phyloP scores from a whole-genome alignment of 2,113 vertebrate species.

The Oophaga pumilio region DNA sequence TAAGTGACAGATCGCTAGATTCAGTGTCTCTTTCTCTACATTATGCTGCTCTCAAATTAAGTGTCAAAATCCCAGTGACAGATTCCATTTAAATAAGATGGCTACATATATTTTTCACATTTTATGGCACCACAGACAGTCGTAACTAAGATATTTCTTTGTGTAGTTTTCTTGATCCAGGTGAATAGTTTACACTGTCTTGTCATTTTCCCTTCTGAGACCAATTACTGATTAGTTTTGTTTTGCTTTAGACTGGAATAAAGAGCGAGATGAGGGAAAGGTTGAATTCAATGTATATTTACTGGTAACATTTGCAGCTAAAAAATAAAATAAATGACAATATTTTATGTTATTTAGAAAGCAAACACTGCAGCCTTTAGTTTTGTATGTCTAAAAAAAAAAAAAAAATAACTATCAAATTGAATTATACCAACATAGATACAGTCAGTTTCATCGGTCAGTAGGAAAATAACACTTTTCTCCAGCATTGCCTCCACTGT shows the following conservation, averaged over 20 bases:
- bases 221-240: background rate
- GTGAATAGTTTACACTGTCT: background rate
- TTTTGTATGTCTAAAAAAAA: background rate
- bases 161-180: too few species aligned
- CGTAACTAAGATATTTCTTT: too few species aligned
- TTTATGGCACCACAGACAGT: too few species aligned
- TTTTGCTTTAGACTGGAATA: too few species aligned
- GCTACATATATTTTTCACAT: background rate
- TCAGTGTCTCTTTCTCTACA: too few species aligned
- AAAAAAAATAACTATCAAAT: background rate
- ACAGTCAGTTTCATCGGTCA: background rate
- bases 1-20: too few species aligned
- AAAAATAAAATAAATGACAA: background rate
- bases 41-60: too few species aligned
- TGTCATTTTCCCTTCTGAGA: background rate
- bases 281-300: background rate
- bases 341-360: background rate
- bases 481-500: background rate
- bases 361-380: background rate
- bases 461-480: background rate
- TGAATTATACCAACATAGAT: background rate
- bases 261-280: background rate
- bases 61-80: too few species aligned
- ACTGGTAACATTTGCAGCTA: background rate
- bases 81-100: too few species aligned